Conservation (phyloP, 2,797 vertebrate genomes). For the Tragelaphus oryx region DNA sequence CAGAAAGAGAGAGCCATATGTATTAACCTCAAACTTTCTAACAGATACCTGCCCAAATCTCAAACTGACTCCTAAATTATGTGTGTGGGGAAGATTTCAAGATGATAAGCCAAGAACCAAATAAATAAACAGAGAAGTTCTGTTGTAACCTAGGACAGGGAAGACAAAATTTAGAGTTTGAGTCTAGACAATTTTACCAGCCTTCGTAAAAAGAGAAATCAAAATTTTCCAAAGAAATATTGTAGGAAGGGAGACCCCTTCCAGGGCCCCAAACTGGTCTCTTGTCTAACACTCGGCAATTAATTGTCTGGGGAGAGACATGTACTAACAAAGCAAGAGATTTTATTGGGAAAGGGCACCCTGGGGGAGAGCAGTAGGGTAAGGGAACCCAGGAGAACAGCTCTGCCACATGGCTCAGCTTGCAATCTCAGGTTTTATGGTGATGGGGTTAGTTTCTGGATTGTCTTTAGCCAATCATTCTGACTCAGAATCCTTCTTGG, state of each 20-base stretch:
- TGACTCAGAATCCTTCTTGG: neutral
- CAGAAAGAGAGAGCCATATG: neutral
- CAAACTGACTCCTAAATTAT: neutral
- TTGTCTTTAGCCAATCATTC: neutral
- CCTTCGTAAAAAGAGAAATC: neutral
- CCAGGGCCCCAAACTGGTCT: neutral
- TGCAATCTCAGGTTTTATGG: neutral
- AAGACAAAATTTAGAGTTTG: neutral
- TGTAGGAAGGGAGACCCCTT: neutral
- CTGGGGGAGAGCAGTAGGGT: rapidly evolving
- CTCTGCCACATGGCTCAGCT: neutral
- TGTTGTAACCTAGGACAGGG: neutral
- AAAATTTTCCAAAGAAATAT: neutral
- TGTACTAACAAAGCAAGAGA: neutral
- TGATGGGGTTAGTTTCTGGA: neutral
- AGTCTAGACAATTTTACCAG: neutral
- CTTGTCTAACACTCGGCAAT: neutral
- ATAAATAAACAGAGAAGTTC: neutral
- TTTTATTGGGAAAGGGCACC: neutral
- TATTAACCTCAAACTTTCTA: neutral
- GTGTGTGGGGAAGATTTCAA: neutral
- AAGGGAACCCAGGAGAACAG: neutral
- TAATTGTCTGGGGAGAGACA: neutral
- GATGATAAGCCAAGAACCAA: neutral
- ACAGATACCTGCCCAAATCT: neutral